Percentiles rank a stretch among this genome's conserved stretches.
These are phyloP conservation scores for Rhagonycha lutea DNA, from an alignment of 2,888 invertebrate species.

Conservation along the genomic window DNA sequence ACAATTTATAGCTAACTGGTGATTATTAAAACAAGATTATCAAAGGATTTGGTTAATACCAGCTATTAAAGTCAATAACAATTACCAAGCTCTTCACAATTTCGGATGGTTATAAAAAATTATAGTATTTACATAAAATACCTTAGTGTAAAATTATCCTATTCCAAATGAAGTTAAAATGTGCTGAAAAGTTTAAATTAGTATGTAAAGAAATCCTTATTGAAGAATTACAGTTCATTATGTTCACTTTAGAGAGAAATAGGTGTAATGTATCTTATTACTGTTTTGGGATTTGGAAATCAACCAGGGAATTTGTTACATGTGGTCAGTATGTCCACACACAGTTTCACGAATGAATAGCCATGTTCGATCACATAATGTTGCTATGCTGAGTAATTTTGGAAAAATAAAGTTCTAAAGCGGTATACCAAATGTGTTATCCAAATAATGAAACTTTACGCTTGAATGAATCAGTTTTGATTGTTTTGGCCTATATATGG, in stretches of 20 bases:
- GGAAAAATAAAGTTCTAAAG: background rate
- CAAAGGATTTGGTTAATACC: background rate
- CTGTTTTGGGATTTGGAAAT: constrained; percentile 33
- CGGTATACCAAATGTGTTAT: background rate
- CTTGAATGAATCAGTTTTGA: too few species aligned
- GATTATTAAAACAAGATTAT: background rate
- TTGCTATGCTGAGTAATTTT: background rate
- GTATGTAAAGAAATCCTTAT: background rate
- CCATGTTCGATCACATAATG: constrained; percentile 21
- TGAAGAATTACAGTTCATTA: background rate
- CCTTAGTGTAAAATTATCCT: background rate
- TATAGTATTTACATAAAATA: background rate
- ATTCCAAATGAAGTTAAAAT: background rate
- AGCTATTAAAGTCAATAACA: background rate
- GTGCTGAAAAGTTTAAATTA: background rate
- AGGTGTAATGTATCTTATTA: constrained; percentile 31
- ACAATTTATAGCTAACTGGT: background rate
- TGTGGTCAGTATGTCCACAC: constrained; percentile 38
- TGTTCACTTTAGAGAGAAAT: background rate
- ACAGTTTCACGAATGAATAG: constrained; percentile 34
- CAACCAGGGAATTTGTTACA: constrained; percentile 35
- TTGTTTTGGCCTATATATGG: too few species aligned
- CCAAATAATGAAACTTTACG: too few species aligned
- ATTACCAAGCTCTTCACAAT: background rate
- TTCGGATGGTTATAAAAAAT: background rate